A percentile compares a stretch with the other conserved stretches of the same genome.
Conservation (phyloP, 2,888 invertebrate species). For the Dioctria rufipes region DNA sequence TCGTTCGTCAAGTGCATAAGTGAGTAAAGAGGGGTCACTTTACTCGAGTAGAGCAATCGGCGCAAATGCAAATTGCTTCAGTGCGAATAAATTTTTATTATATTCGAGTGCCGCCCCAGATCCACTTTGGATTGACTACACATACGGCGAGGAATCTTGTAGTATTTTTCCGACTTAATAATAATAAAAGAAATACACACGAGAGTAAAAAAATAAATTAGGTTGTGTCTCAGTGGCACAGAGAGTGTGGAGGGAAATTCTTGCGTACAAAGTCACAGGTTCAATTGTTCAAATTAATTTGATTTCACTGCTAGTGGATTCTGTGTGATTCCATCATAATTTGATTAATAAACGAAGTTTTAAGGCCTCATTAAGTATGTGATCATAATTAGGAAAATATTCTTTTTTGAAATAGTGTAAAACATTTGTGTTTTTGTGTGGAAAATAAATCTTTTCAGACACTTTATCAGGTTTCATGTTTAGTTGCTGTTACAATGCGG, state of each 20-base stretch:
- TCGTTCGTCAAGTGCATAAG: constrained; percentile 38
- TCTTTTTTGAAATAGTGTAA: background rate
- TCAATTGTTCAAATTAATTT: constrained; percentile 16
- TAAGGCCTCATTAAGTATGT: background rate
- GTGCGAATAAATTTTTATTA: constrained; percentile 46
- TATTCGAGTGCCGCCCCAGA: constrained; percentile 30
- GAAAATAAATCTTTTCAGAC: background rate
- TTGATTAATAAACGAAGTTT: background rate
- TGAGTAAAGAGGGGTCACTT: constrained; percentile 32
- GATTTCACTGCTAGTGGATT: background rate
- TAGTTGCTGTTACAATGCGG: background rate
- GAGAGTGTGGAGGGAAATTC: background rate
- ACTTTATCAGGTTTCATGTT: background rate
- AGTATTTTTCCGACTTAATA: constrained; percentile 16
- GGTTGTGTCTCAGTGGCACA: background rate
- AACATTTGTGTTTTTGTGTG: background rate
- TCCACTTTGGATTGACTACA: background rate
- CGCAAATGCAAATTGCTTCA: constrained; percentile 46
- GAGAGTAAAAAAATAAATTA: background rate
- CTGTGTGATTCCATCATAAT: background rate
- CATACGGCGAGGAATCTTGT: background rate
- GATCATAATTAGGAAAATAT: background rate
- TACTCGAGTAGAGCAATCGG: constrained; percentile 17
- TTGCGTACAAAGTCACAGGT: background rate
- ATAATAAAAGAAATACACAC: constrained; percentile 14